A percentile compares a stretch with the other conserved stretches of the same genome.
phyloP scores from a whole-genome alignment of 2,888 invertebrate genomes.

The Thera britannica region DNA sequence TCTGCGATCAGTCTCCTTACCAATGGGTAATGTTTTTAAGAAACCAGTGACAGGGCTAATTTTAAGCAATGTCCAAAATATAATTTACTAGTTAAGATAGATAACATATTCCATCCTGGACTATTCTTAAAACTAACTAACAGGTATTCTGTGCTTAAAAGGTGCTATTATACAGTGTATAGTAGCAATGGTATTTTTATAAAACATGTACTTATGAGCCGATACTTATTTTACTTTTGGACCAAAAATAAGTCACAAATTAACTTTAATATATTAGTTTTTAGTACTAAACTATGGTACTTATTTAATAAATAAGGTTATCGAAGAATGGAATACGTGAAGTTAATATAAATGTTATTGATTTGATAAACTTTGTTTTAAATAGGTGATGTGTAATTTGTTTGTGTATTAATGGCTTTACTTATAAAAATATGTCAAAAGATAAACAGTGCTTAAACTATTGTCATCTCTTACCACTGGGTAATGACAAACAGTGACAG shows the following conservation, averaged over 20 bases:
- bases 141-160: neutral
- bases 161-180: slow-evolving; percentile 11
- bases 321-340: neutral
- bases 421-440: no score
- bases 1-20: no score
- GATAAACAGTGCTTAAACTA: no score
- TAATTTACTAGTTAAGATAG: no score
- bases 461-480: no score
- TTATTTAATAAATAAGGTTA: neutral
- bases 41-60: no score
- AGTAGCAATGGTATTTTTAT: neutral
- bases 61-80: no score
- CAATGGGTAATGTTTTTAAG: no score
- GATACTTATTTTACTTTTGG: slow-evolving; percentile 25
- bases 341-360: neutral
- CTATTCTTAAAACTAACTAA: neutral
- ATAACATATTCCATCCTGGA: neutral
- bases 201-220: slow-evolving; percentile 13
- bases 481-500: no score
- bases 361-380: no score
- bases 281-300: slow-evolving; percentile 1
- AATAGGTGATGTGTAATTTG: neutral
- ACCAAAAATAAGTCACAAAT: slow-evolving; percentile 31
- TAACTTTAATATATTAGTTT: slow-evolving; percentile 1
- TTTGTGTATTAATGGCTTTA: no score